Percentiles rank a stretch among this genome's conserved stretches.
These are phyloP conservation scores for Hymenopus coronatus DNA, from an alignment of 2,888 invertebrate species.

Conservation along the genomic window DNA sequence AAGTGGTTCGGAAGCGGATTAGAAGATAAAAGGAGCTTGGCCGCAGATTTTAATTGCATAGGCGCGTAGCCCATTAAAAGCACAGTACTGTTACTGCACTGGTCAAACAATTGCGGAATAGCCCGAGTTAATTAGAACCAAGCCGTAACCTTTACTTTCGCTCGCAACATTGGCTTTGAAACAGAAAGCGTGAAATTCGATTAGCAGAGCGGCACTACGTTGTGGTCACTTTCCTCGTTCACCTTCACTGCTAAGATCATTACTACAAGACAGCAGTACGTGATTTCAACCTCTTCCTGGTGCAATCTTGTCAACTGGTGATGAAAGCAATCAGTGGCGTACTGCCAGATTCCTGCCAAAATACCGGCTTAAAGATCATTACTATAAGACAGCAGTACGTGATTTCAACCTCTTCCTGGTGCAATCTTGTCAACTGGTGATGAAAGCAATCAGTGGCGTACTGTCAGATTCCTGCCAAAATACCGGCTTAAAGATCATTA, in stretches of 20 bases:
- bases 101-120: neutral
- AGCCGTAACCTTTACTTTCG: neutral
- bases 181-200: neutral
- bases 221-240: neutral
- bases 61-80: neutral
- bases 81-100: neutral
- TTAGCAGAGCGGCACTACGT: neutral
- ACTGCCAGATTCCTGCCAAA: no score
- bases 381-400: neutral
- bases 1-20: neutral
- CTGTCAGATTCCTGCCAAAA: no score
- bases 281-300: neutral
- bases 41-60: neutral
- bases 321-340: no score
- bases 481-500: neutral
- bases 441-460: no score
- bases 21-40: neutral
- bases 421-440: no score
- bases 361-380: neutral
- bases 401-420: neutral
- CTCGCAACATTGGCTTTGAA: neutral
- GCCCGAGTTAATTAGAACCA: neutral
- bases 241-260: neutral
- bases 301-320: neutral
- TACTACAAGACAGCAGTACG: neutral